Conservation (phyloP, 2,113 vertebrate genomes). For the Channa argus region DNA sequence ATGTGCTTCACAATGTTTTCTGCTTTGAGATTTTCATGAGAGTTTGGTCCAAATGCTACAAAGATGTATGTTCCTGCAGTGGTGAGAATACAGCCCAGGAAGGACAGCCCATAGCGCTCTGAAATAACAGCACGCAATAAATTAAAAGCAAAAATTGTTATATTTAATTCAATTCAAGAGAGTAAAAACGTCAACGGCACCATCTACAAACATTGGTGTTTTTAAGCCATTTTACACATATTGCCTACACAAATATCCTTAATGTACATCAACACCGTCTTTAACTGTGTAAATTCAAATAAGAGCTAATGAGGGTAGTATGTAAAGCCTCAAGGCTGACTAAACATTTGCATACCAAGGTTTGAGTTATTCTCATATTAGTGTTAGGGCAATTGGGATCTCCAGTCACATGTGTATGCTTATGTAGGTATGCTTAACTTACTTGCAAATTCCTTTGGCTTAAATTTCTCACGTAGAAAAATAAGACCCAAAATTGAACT, state of each 20-base stretch:
- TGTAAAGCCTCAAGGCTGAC: neutral
- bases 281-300: neutral
- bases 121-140: slow-evolving; percentile 36
- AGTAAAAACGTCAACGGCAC: too few relatives aligned
- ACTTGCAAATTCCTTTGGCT: slow-evolving; percentile 93
- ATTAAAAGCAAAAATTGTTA: neutral
- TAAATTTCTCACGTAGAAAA: slow-evolving; percentile 95
- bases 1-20: slow-evolving; percentile 92
- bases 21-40: slow-evolving; percentile 92
- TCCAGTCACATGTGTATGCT: neutral
- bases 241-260: neutral
- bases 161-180: too few relatives aligned
- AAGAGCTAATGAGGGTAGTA: neutral
- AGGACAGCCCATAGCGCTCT: slow-evolving; percentile 91
- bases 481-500: slow-evolving; percentile 95
- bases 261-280: neutral
- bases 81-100: slow-evolving; percentile 90
- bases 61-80: slow-evolving; percentile 92
- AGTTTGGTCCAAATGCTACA: slow-evolving; percentile 95
- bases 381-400: neutral
- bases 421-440: slow-evolving; percentile 75
- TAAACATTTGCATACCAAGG: slow-evolving; percentile 37
- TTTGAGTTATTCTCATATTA: slow-evolving; percentile 20
- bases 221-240: neutral
- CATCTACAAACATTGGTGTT: neutral